Base-by-base conservation (phyloP, 2,888 invertebrate species). In the Entomobrya multifasciata region DNA sequence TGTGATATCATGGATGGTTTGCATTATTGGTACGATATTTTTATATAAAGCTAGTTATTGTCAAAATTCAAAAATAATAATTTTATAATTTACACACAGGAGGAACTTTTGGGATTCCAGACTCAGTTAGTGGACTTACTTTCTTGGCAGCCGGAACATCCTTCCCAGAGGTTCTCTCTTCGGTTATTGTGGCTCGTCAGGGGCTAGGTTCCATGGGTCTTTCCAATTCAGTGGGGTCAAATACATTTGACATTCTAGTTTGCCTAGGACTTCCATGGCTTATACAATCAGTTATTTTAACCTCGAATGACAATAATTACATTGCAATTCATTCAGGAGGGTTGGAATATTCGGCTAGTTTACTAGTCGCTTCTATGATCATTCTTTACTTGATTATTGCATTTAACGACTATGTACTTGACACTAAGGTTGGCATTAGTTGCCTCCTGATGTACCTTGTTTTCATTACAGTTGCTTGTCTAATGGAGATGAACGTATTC, bases 1-100 rank as follows among this genome's bases (percentile, higher is more conserved):
- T 92, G 94, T 98, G 3, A 96, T 98, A 47, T 97, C 98, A 60
- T 98, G 98, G 98, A 98, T 98, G 97, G 97, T 98, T 89, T 96
- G 97, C 82, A 95, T 97, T 90, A 96, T 98, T 91, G 98, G 97
- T 97, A 92, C 1, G 62, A 8, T n/a, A n/a, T n/a, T n/a, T n/a
- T n/a, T n/a, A n/a, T n/a, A n/a, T n/a, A n/a, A n/a, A n/a, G n/a
- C n/a, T n/a, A n/a, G n/a, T n/a, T n/a, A n/a, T n/a, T n/a, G n/a
- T n/a, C n/a, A n/a, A n/a, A n/a, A n/a, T n/a, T n/a, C n/a, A n/a
- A n/a, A 25, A 8, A 3, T 27, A n/a, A 62, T 52, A 4, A 52
- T 4, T 13, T 52, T 52, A n/a, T 10, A 4, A 15, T n/a, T 52
- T 30, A n/a, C 20, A 67, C 41, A 62, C 92, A 96, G 97, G 97